Evolutionary conservation across 2,888 invertebrate genomes (phyloP).

Genomic region (Nephrotoma guestfalica): DNA sequence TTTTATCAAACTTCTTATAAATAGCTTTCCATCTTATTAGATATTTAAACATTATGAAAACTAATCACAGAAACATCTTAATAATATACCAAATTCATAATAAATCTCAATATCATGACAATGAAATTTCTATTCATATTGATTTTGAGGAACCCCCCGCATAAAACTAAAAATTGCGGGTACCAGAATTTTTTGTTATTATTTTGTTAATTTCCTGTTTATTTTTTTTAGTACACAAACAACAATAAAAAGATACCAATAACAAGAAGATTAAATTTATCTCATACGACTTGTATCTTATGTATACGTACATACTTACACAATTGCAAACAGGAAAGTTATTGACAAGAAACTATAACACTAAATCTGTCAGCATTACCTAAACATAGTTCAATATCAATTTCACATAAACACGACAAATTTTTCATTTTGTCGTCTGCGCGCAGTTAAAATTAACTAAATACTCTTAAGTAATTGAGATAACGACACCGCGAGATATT

Average conservation of each 20-base stretch:
- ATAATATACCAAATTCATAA: no score
- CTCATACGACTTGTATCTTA: not conserved
- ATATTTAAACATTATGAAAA: no score
- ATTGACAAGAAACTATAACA: not conserved
- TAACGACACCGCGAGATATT: not conserved
- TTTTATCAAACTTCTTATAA: no score
- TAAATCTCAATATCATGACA: no score
- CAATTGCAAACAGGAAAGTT: not conserved
- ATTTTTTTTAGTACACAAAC: not conserved
- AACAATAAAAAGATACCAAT: not conserved
- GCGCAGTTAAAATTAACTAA: not conserved
- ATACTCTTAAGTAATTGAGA: not conserved
- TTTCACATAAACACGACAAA: not conserved
- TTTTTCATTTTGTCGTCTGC: not conserved
- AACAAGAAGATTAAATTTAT: not conserved
- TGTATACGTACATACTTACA: not conserved
- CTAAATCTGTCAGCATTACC: not conserved
- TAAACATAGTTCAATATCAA: not conserved
- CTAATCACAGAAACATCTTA: no score
- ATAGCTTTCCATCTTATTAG: no score
- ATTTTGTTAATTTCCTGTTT: not conserved
- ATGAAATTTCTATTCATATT: no score
- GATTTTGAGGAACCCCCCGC: not conserved
- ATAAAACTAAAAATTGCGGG: not conserved
- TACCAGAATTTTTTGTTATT: not conserved